Base-by-base conservation (phyloP, 2,113 vertebrate genomes). In the Ceyx margarethae region DNA sequence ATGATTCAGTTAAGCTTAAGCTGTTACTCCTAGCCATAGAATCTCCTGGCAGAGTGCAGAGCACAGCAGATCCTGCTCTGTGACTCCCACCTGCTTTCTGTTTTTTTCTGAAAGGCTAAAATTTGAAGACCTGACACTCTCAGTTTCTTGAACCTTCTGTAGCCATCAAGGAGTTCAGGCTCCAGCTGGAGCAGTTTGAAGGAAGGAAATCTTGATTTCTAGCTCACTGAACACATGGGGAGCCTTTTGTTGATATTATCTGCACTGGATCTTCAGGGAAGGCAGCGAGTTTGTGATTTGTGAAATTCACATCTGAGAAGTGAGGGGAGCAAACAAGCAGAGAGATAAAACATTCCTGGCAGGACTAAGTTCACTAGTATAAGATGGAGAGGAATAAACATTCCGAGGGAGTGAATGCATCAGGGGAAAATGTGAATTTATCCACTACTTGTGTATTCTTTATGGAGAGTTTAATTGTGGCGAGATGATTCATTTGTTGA, bases 251-350 rank as follows among this genome's bases (percentile, higher is more conserved):
- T 94, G 86, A 51, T 51, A 67, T 90, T 91, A 76, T 81, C 51
- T 93, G 60, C 43, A 40, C 71, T 22, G 50, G 69, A 43, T 95
- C 96, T 94, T 87, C 43, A 79, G 58, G 94, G 84, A 77, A 93
- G 50, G 37, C 56, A 84, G 61, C 0, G 0, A 84, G 50, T 58
- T 71, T 35, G 77, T 19, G 43, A 48, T 81, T 81, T 88, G 69
- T 74, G 81, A 94, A 92, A 85, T 93, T 87, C 81, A 45, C 23
- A 3, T 93, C 64, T 51, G 26, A 51, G 35, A 93, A 91, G 40
- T 79, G 74, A 92, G 31, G 37, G 35, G 73, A 73, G 71, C 51
- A 79, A 90, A 85, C 15, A 91, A 64, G 31, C 40, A n/a, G 50
- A 66, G 46, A 77, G 18, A 40, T 17, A 81, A 95, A 96, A 43